Conservation (phyloP, 2,797 vertebrate genomes). For the Poecilia velifera region DNA sequence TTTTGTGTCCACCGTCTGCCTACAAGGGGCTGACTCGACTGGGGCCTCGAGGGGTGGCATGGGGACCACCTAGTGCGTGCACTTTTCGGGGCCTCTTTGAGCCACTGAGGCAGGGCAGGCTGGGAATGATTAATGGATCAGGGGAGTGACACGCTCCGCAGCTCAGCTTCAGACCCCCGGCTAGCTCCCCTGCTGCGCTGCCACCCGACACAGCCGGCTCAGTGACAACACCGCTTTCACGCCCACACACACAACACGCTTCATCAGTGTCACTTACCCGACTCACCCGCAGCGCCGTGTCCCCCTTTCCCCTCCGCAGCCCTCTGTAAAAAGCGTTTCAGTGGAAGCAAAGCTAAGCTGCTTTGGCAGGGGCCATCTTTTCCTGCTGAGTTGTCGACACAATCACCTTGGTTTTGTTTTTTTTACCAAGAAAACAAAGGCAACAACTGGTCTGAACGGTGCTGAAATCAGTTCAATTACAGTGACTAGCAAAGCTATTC, state of each 20-base stretch:
- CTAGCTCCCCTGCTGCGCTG: constrained; percentile 72
- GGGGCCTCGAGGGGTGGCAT: constrained; percentile 65
- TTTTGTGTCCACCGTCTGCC: constrained; percentile 57
- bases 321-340: constrained; percentile 35
- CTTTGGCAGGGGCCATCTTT: constrained; percentile 61
- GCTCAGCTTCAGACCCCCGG: constrained; percentile 68
- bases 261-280: constrained; percentile 61
- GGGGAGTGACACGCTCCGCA: constrained; percentile 70
- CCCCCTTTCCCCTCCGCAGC: not conserved
- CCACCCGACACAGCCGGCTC: constrained; percentile 69
- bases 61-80: constrained; percentile 78
- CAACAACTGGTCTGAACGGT: constrained; percentile 21
- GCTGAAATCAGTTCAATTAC: not conserved
- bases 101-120: constrained; percentile 61
- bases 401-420: constrained; percentile 20
- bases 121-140: constrained; percentile 79
- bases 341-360: constrained; percentile 50
- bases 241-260: constrained; percentile 59
- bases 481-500: not conserved
- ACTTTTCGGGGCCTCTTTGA: constrained; percentile 56
- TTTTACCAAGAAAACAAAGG: constrained; percentile 43
- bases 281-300: constrained; percentile 33
- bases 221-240: constrained; percentile 56
- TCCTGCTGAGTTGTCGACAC: constrained; percentile 62
- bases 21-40: constrained; percentile 33